Conservation (phyloP, 2,113 vertebrate species). For the Sorex araneus region DNA sequence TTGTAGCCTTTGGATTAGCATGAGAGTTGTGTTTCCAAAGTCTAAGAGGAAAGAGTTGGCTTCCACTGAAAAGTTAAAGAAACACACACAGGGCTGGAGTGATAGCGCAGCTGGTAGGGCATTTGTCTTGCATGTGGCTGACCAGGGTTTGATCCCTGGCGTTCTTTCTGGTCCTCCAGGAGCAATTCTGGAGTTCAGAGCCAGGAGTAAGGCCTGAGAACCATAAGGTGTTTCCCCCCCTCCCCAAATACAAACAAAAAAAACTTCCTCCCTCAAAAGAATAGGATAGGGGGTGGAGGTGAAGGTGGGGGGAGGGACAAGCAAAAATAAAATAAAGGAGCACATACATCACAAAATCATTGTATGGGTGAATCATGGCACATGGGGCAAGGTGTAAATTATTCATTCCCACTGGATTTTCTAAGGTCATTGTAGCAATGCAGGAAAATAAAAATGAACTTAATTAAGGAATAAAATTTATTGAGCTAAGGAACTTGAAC, state of each 20-base stretch:
- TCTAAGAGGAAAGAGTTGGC: conserved; percentile 75
- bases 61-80: conserved; percentile 78
- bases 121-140: no score
- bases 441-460: conserved; percentile 85
- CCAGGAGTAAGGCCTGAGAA: no score
- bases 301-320: no score
- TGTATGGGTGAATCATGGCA: conserved; percentile 84
- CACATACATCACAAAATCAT: conserved; percentile 80
- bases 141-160: no score
- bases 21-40: conserved; percentile 82
- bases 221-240: no score
- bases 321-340: no score
- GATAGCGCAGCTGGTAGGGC: no score
- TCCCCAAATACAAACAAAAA: no score
- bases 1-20: conserved; percentile 84
- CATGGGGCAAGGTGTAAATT: conserved; percentile 81
- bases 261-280: no score
- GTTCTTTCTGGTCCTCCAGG: no score
- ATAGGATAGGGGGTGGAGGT: no score
- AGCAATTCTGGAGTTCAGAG: no score
- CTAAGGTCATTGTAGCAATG: conserved; percentile 77
- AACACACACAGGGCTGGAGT: background rate
- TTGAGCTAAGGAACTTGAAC: conserved; percentile 87
- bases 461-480: conserved; percentile 88
- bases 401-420: conserved; percentile 81